Percentiles rank a stretch among this genome's conserved stretches.
These are phyloP conservation scores for Calliphora vicina DNA, from an alignment of 1,140 invertebrate species.

Conservation along the genomic window DNA sequence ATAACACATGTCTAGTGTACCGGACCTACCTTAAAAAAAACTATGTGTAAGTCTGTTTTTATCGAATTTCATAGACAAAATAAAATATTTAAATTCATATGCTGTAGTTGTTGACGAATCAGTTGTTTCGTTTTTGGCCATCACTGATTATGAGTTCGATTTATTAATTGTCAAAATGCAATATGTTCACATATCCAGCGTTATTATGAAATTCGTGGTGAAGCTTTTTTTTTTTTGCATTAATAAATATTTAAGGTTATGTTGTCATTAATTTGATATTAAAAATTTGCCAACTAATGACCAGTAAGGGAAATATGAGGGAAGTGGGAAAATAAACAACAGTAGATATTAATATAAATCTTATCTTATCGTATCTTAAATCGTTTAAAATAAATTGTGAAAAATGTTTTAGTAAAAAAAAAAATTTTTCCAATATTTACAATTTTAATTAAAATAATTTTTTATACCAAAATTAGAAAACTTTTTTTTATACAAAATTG, in stretches of 20 bases:
- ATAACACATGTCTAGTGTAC: neutral
- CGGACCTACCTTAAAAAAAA: slow-evolving; percentile 16
- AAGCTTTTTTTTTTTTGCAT: slow-evolving; percentile 3
- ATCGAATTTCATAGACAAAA: neutral
- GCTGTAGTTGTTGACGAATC: neutral
- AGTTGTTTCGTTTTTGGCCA: neutral
- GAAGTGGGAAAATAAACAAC: neutral
- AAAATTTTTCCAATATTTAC: too few relatives aligned
- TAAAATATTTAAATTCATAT: slow-evolving; percentile 14
- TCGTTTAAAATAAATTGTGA: too few relatives aligned
- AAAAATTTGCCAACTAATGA: neutral
- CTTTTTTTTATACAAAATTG: too few relatives aligned
- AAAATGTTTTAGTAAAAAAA: too few relatives aligned
- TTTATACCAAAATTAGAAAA: too few relatives aligned
- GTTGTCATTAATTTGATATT: slow-evolving; percentile 7
- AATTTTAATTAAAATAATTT: too few relatives aligned
- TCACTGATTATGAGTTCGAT: neutral
- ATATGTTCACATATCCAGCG: neutral
- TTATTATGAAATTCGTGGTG: slow-evolving; percentile 18
- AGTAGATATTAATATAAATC: neutral
- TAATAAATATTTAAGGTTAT: slow-evolving; percentile 16
- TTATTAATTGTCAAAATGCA: slow-evolving; percentile 3
- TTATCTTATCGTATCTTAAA: too few relatives aligned
- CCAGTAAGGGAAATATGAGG: neutral
- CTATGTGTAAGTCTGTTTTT: neutral